These are phyloP conservation scores for Macroglossus sobrinus DNA, from an alignment of 2,113 vertebrate species.

Conservation along the genomic window DNA sequence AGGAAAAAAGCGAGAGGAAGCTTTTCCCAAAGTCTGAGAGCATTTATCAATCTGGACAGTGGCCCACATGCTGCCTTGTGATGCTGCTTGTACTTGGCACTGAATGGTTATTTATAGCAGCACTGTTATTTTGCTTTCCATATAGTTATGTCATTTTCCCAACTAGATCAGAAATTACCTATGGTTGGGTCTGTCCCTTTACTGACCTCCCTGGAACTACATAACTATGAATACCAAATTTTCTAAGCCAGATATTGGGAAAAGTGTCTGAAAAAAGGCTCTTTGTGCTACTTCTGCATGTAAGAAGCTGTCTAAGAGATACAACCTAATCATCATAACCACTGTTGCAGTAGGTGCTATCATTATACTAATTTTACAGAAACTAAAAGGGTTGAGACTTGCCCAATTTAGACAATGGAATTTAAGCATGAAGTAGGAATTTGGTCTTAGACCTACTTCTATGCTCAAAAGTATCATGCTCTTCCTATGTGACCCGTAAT, in stretches of 20 bases:
- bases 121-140: not conserved
- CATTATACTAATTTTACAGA: not conserved
- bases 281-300: not conserved
- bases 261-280: not conserved
- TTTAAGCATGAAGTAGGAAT: not conserved
- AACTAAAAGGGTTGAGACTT: not conserved
- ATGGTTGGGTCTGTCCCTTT: accelerated
- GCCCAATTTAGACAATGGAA: not conserved
- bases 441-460: not conserved
- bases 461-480: no score
- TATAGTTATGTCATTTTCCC: not conserved
- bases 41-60: not conserved
- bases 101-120: not conserved
- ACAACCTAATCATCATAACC: not conserved
- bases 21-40: not conserved
- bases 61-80: not conserved
- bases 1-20: accelerated
- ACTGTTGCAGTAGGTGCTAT: no score
- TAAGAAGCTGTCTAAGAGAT: not conserved
- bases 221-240: not conserved
- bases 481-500: not conserved
- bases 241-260: not conserved
- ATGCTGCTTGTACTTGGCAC: not conserved
- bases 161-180: not conserved
- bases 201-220: not conserved